Evolutionary conservation across 2,113 vertebrate species (phyloP).

Genomic region (Pongo abelii): DNA sequence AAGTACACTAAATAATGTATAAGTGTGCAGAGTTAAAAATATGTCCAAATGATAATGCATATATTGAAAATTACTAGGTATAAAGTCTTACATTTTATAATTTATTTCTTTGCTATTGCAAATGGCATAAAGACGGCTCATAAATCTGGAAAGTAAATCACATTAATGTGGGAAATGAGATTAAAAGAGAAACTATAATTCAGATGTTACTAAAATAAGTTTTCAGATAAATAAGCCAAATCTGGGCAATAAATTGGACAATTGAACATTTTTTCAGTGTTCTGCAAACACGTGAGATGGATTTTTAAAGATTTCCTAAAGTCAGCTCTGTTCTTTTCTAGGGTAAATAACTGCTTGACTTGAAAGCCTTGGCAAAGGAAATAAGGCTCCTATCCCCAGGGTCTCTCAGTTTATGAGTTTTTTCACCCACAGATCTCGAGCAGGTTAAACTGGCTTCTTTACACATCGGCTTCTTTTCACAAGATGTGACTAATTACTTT

Average conservation of each 20-base stretch:
- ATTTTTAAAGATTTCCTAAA: slow-evolving; percentile 33
- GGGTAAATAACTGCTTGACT: slow-evolving; percentile 58
- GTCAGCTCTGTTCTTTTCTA: background rate
- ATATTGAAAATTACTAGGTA: slow-evolving; percentile 56
- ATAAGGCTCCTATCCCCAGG: background rate
- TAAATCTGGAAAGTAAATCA: slow-evolving; percentile 54
- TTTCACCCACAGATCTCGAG: slow-evolving; percentile 12
- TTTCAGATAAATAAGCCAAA: slow-evolving; percentile 48
- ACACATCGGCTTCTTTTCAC: slow-evolving; percentile 60
- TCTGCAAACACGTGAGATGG: background rate
- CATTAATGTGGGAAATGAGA: slow-evolving; percentile 4
- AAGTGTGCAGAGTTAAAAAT: slow-evolving; percentile 62
- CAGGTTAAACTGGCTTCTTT: slow-evolving; percentile 64
- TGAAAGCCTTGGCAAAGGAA: slow-evolving; percentile 60
- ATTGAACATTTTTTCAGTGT: slow-evolving; percentile 25
- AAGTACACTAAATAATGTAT: slow-evolving; percentile 66
- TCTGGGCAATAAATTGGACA: background rate
- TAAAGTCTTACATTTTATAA: slow-evolving; percentile 60
- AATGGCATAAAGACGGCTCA: slow-evolving; percentile 32
- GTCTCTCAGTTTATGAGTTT: background rate
- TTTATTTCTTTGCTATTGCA: slow-evolving; percentile 56
- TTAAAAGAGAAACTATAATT: slow-evolving; percentile 52
- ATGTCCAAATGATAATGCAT: slow-evolving; percentile 60
- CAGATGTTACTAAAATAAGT: slow-evolving; percentile 46
- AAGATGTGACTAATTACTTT: slow-evolving; percentile 71